phyloP scores from a whole-genome alignment of 1,140 invertebrate species.

The Pemphigus obesinymphae region DNA sequence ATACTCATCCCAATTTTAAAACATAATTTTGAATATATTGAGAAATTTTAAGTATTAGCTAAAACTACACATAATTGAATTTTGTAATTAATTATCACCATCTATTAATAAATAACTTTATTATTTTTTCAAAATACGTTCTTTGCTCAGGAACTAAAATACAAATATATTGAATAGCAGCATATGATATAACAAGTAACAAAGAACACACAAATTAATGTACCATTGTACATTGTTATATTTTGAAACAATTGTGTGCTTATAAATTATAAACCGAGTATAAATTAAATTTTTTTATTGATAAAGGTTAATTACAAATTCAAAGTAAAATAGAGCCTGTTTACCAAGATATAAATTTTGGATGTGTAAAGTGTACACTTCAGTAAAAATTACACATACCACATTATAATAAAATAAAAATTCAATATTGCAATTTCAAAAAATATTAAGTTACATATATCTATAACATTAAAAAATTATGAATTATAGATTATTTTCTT shows the following conservation, averaged over 20 bases:
- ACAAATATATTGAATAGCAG: background rate
- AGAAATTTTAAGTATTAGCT: no score
- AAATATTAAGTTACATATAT: background rate
- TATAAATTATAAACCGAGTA: background rate
- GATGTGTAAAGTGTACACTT: background rate
- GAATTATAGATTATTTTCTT: background rate
- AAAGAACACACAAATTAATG: background rate
- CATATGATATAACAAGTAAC: no score
- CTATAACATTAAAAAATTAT: background rate
- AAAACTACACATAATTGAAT: no score
- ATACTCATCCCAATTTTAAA: no score
- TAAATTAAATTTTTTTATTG: background rate
- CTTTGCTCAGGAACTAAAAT: no score
- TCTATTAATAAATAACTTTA: no score
- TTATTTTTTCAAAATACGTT: no score
- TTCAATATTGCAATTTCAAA: background rate
- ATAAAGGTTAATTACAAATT: background rate
- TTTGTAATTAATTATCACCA: no score
- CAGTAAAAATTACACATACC: background rate
- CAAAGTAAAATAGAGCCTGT: background rate
- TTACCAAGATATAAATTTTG: background rate
- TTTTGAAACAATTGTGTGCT: background rate
- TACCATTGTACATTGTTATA: background rate
- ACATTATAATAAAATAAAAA: background rate
- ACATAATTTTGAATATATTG: no score